Evolutionary conservation across 2,888 invertebrate species (phyloP), one percentile per base, ranked within the genome.

Genomic region (Seladonia tumulorum): DNA sequence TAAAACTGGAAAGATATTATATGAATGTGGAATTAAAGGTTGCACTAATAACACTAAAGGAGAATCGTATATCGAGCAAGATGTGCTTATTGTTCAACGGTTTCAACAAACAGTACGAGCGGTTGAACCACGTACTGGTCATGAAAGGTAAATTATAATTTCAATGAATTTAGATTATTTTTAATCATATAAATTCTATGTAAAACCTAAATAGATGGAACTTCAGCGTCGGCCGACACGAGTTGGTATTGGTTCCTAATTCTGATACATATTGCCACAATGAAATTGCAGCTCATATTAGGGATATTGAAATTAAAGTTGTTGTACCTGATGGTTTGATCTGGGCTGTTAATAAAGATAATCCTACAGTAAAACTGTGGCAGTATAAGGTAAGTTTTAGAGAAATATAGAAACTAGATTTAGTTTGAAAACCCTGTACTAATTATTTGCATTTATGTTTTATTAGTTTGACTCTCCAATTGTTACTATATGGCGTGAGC

Each of bases 191-290:
- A 10, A 35, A 71, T 49, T 22, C 14, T 45, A 70, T 35, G n/a
- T 72, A n/a, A 57, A 75, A 22, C n/a, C 84, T 60, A 45, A 57
- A 76, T 68, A 96, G 98, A 93, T 99, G 99, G 99, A 99, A 99
- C 96, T 99, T 99, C 94, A 99, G 98, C 95, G 99, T 99, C 39
- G 98, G 98, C 0, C 97, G 98, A 90, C 98, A 99, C 94, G 97
- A 98, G 90, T 93, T 99, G 76, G 97, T 97, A 80, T 83, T 97
- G 92, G 92, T 96, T 81, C 95, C 95, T 81, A 95, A 95, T 72
- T 93, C 94, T 60, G 90, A 92, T 83, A 79, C 72, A 22, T 96
- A 96, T 84, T 97, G 97, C 82, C 95, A 92, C 60, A 88, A 88
- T 63, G 81, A 90, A 83, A 66, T 81, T 22, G 89, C 81, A 92